Evolutionary conservation across 2,113 vertebrate genomes (phyloP).

Genomic region (Otis tarda): DNA sequence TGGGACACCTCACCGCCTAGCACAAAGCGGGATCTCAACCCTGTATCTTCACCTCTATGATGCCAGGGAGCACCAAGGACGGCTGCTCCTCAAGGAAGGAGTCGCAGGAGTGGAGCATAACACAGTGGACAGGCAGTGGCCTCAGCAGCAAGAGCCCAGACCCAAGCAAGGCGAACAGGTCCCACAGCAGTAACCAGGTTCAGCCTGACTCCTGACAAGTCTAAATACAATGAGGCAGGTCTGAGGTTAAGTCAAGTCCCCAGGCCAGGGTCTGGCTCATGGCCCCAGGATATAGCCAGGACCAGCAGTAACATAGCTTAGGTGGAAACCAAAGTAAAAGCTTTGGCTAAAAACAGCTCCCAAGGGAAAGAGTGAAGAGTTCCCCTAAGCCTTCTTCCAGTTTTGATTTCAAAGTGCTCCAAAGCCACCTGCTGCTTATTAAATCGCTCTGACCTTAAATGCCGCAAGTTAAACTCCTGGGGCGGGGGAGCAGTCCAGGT

Average conservation of each 20-base stretch:
- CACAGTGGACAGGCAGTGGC: rapidly evolving
- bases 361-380: not conserved
- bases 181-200: not conserved
- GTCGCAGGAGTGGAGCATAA: not conserved
- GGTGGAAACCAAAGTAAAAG: not conserved
- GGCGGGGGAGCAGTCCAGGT: not conserved
- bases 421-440: not conserved
- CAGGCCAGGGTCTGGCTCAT: not conserved
- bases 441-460: not conserved
- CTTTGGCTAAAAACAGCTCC: not conserved
- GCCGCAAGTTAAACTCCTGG: not conserved
- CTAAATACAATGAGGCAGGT: not conserved
- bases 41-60: not conserved
- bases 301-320: not conserved
- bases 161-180: not conserved
- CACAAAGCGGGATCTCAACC: not conserved
- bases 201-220: not conserved
- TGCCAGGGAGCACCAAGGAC: not conserved
- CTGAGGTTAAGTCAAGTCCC: not conserved
- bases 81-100: not conserved
- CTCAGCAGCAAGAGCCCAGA: not conserved
- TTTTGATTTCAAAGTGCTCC: not conserved
- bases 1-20: not conserved
- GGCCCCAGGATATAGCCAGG: not conserved
- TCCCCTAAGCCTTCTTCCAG: not conserved